phyloP scores from a whole-genome alignment of 1,140 invertebrate genomes.

The Orussus abietinus region DNA sequence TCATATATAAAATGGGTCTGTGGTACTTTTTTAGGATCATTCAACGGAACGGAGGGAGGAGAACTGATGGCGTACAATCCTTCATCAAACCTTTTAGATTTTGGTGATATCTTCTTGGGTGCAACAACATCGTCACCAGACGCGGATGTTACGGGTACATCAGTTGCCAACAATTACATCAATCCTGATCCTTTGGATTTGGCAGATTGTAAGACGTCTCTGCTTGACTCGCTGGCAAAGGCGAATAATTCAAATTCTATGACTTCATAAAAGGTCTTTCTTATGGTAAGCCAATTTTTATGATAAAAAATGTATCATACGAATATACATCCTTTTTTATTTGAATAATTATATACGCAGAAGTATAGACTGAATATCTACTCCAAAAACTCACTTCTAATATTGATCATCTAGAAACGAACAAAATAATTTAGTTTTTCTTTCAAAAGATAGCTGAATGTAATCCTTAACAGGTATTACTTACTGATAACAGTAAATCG shows the following conservation, averaged over 20 bases:
- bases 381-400: no score
- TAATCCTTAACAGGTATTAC: no score
- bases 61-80: slow-evolving; percentile 46
- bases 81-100: slow-evolving; percentile 34
- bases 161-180: slow-evolving; percentile 17
- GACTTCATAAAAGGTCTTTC: slow-evolving; percentile 18
- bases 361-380: no score
- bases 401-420: no score
- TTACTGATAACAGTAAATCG: no score
- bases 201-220: slow-evolving; percentile 33
- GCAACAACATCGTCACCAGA: slow-evolving; percentile 13
- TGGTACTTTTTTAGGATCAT: slow-evolving; percentile 23
- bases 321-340: no score
- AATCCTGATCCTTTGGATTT: slow-evolving; percentile 29
- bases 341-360: no score
- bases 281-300: slow-evolving; percentile 16
- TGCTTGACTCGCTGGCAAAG: slow-evolving; percentile 32
- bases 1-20: slow-evolving; percentile 5
- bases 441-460: no score
- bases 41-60: slow-evolving; percentile 29
- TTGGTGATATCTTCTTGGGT: slow-evolving; percentile 43
- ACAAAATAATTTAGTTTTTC: no score
- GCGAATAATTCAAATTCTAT: slow-evolving; percentile 20
- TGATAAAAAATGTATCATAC: no score
- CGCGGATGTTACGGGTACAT: slow-evolving; percentile 11